Conservation (phyloP, 2,797 vertebrate species). For the Neopelma chrysocephalum region DNA sequence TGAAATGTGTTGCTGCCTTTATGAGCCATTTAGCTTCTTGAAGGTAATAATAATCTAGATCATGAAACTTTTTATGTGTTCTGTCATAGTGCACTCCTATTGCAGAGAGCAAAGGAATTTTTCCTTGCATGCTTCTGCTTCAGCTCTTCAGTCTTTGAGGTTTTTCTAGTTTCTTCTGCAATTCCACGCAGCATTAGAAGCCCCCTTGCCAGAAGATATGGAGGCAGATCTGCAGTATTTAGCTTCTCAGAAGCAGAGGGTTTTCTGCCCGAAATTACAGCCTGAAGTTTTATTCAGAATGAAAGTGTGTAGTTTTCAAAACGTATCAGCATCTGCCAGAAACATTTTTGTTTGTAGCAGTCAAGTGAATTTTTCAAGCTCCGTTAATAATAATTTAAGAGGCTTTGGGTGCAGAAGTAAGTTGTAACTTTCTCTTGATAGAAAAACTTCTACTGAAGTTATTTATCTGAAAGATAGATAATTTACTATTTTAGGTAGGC, state of each 20-base stretch:
- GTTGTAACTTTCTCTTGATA: not conserved
- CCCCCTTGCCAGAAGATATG: not conserved
- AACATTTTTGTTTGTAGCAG: not conserved
- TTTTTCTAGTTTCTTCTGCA: not conserved
- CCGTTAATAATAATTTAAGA: not conserved
- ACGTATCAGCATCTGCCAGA: not conserved
- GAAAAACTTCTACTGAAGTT: not conserved
- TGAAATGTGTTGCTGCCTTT: not conserved
- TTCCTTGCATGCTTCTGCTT: not conserved
- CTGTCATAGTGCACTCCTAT: not conserved
- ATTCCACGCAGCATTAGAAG: not conserved
- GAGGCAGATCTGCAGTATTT: not conserved
- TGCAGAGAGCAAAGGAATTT: not conserved
- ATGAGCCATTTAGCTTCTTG: not conserved
- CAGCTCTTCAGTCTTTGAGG: not conserved
- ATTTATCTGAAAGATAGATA: not conserved
- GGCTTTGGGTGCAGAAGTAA: not conserved
- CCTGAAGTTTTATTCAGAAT: not conserved
- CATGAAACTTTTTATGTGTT: not conserved
- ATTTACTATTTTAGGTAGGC: not conserved
- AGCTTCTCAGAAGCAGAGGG: not conserved
- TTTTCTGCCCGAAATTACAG: not conserved
- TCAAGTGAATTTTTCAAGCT: not conserved
- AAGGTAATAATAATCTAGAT: not conserved
- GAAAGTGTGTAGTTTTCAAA: not conserved